A percentile compares a stretch with the other conserved stretches of the same genome.
These are phyloP conservation scores for Aptenodytes patagonicus DNA, from an alignment of 2,113 vertebrate genomes.

Conservation along the genomic window DNA sequence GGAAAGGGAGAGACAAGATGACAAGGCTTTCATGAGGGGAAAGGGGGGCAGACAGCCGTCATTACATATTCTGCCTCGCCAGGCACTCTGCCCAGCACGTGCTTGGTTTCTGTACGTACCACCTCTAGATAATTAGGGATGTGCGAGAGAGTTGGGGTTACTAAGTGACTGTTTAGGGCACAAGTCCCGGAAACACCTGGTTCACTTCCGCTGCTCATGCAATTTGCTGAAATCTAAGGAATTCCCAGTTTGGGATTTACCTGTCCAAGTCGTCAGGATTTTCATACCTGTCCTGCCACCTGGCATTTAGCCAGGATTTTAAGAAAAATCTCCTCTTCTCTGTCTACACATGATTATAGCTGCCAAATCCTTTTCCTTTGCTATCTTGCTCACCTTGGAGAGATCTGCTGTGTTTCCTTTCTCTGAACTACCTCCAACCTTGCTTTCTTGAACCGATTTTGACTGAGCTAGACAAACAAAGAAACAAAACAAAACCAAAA, in stretches of 20 bases:
- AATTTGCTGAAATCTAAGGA: background rate
- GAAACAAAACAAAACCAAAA: background rate
- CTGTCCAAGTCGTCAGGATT: background rate
- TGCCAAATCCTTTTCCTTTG: background rate
- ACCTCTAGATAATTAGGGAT: background rate
- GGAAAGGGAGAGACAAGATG: background rate
- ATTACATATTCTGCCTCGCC: background rate
- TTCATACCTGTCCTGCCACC: background rate
- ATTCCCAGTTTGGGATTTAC: background rate
- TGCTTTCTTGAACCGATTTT: background rate
- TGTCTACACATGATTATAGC: rapidly evolving
- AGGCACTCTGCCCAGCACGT: background rate
- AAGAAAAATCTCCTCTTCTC: background rate
- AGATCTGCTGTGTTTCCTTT: background rate
- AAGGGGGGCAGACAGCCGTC: background rate
- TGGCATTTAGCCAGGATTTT: background rate
- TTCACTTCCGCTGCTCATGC: rapidly evolving
- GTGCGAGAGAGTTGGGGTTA: too few species aligned
- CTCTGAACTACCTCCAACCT: background rate
- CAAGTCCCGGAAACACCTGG: background rate
- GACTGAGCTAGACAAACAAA: background rate
- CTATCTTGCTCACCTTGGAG: background rate
- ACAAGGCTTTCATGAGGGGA: background rate
- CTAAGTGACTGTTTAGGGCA: background rate
- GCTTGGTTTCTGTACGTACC: background rate